Percentiles rank a stretch among this genome's conserved stretches.
phyloP scores from a whole-genome alignment of 1,140 invertebrate genomes.

The Zeugodacus cucurbitae region DNA sequence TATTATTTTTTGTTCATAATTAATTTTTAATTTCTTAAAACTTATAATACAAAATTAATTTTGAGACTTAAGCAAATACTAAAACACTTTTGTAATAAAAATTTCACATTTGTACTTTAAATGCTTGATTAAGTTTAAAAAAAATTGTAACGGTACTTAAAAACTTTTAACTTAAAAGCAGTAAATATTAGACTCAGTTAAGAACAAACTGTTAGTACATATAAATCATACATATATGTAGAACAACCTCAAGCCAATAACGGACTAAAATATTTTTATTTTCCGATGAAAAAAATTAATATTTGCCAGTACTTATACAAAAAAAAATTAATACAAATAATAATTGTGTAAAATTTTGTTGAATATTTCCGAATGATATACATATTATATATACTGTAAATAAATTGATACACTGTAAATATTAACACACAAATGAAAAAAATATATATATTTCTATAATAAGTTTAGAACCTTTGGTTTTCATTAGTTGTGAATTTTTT shows the following conservation, averaged over 20 bases:
- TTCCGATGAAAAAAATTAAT: background rate
- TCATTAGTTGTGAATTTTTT: background rate
- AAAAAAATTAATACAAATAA: background rate
- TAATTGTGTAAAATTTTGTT: background rate
- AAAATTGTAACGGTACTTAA: background rate
- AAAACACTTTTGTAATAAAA: too few relatives aligned
- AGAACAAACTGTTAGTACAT: background rate
- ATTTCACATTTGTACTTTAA: too few relatives aligned
- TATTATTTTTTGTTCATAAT: background rate
- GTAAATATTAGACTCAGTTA: background rate
- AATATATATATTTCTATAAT: background rate
- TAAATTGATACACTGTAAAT: background rate
- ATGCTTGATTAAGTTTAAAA: too few relatives aligned
- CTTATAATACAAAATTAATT: background rate
- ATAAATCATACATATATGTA: background rate
- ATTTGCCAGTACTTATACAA: conserved; percentile 11
- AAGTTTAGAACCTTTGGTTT: background rate
- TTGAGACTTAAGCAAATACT: too few relatives aligned
- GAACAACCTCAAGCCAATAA: background rate
- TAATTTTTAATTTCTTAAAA: background rate
- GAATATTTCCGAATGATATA: background rate
- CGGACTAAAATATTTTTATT: background rate
- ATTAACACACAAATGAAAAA: background rate
- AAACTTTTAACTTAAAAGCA: too few relatives aligned
- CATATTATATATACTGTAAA: background rate